Evolutionary conservation across 1,140 invertebrate species (phyloP).

Genomic region (Hydropsyche tenuis): DNA sequence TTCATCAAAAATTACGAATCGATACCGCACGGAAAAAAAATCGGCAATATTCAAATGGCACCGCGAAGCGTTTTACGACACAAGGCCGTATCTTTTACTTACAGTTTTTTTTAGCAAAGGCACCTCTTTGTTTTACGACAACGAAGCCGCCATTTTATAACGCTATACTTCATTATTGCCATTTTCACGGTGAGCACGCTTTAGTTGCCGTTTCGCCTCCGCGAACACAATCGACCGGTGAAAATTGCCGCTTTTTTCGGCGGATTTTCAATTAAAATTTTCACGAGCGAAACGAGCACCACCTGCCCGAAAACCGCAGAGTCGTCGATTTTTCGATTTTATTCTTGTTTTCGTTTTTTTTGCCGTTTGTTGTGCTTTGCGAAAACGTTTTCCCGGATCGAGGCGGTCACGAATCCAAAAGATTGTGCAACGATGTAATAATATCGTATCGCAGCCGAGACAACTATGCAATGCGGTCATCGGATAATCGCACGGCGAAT

Average conservation of each 20-base stretch:
- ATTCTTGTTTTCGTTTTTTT: background rate
- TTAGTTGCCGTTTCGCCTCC: background rate
- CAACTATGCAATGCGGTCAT: slow-evolving; percentile 14
- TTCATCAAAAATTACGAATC: too few species aligned
- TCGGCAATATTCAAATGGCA: background rate
- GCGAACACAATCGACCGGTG: background rate
- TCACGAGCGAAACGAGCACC: too few species aligned
- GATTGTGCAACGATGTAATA: slow-evolving; percentile 18
- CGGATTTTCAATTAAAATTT: slow-evolving; percentile 15
- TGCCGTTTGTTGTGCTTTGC: background rate
- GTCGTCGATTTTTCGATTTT: background rate
- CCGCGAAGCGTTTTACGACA: slow-evolving; percentile 10
- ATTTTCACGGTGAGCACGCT: background rate
- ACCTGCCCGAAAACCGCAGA: too few species aligned
- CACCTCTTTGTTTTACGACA: too few species aligned
- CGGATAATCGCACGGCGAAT: slow-evolving; percentile 10
- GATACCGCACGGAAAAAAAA: too few species aligned
- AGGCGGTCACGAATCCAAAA: background rate
- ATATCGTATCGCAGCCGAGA: background rate
- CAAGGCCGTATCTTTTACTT: slow-evolving; percentile 22
- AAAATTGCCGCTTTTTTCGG: slow-evolving; percentile 5
- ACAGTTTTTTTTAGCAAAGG: background rate
- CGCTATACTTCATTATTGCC: background rate
- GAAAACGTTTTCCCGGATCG: slow-evolving; percentile 14
- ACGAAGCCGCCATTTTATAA: background rate